Evolutionary conservation across 2,113 vertebrate species (phyloP).

Genomic region (Pterocles orientalis): DNA sequence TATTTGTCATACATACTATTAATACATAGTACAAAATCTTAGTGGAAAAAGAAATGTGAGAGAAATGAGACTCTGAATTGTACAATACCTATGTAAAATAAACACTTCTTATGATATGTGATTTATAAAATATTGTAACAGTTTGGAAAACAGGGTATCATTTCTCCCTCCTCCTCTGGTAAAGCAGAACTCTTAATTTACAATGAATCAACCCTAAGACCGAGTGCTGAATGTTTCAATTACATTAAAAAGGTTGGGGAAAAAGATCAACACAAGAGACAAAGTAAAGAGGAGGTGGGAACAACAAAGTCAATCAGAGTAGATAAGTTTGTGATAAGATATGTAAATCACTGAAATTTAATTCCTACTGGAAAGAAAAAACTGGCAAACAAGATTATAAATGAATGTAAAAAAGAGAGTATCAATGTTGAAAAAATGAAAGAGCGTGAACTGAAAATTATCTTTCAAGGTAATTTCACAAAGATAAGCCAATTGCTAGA

Average conservation of each 20-base stretch:
- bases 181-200: slow-evolving; percentile 22
- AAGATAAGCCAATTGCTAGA: background rate
- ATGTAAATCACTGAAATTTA: background rate
- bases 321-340: background rate
- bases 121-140: background rate
- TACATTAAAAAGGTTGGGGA: background rate
- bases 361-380: background rate
- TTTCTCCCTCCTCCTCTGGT: background rate
- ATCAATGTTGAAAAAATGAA: background rate
- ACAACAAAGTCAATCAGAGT: background rate
- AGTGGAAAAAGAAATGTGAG: background rate
- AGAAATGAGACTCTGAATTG: background rate
- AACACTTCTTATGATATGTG: background rate
- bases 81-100: background rate
- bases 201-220: background rate
- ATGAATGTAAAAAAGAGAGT: background rate
- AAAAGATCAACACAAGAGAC: slow-evolving; percentile 7
- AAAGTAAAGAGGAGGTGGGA: background rate
- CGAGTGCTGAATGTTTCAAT: slow-evolving; percentile 18
- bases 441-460: background rate
- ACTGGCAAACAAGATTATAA: background rate
- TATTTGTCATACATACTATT: background rate
- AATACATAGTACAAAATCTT: background rate
- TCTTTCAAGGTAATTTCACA: background rate
- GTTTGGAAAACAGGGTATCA: background rate